Evolutionary conservation across 2,888 invertebrate species (phyloP).

Genomic region (Drosophila mulleri): DNA sequence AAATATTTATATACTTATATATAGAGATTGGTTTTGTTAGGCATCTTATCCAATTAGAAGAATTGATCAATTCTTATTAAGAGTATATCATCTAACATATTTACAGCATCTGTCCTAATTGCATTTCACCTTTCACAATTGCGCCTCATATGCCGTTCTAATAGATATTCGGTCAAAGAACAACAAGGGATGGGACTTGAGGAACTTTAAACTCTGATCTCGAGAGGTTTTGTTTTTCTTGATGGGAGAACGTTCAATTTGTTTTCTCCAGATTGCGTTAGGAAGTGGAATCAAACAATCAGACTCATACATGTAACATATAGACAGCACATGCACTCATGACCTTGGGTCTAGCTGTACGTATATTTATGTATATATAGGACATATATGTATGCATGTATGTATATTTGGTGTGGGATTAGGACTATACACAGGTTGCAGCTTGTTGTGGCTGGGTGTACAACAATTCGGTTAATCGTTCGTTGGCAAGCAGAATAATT

Average conservation of each 20-base stretch:
- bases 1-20: constrained; percentile 3
- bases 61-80: constrained; percentile 18
- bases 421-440: constrained; percentile 59
- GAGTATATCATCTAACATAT: constrained; percentile 15
- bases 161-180: constrained; percentile 25
- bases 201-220: constrained; percentile 35
- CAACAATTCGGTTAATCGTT: constrained; percentile 65
- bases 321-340: constrained; percentile 62
- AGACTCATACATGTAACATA: constrained; percentile 23
- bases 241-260: constrained; percentile 25
- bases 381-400: constrained; percentile 10
- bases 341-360: constrained; percentile 24
- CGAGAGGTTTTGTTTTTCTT: constrained; percentile 22
- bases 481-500: constrained; percentile 60
- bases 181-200: constrained; percentile 63
- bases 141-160: constrained; percentile 50
- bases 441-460: constrained; percentile 58
- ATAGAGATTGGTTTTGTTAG: constrained; percentile 41
- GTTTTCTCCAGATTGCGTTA: constrained; percentile 29
- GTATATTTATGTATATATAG: not conserved
- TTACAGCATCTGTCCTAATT: constrained; percentile 49
- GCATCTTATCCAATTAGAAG: constrained; percentile 31
- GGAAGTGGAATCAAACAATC: constrained; percentile 8
- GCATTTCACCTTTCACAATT: constrained; percentile 35
- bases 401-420: constrained; percentile 39